Evolutionary conservation across 2,888 invertebrate species (phyloP).

Genomic region (Parasteatoda lunata): DNA sequence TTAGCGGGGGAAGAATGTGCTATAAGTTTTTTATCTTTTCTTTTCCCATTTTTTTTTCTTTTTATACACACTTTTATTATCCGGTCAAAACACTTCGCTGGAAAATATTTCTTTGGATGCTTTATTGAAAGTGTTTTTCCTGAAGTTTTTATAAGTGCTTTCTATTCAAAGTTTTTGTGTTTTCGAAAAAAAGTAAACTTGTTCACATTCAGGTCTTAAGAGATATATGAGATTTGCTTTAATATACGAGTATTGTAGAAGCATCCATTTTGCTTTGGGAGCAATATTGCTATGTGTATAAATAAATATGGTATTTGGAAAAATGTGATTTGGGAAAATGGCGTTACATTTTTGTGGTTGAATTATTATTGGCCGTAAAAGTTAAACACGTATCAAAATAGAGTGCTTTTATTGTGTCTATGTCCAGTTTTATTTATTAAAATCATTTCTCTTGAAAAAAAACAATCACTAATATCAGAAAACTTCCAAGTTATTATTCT

Average conservation of each 20-base stretch:
- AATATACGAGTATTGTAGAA: too few species aligned
- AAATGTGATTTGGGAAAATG: background rate
- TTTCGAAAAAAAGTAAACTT: background rate
- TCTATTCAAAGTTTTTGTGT: conserved; percentile 5
- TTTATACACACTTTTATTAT: conserved; percentile 16
- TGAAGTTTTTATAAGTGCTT: conserved; percentile 10
- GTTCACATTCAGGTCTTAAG: conserved; percentile 3
- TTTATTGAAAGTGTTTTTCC: conserved; percentile 16
- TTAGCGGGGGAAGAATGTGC: background rate
- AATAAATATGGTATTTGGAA: background rate
- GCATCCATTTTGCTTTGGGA: too few species aligned
- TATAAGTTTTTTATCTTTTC: background rate
- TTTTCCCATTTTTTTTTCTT: background rate
- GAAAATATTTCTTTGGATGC: conserved; percentile 2
- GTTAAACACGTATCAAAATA: too few species aligned
- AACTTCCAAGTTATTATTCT: too few species aligned
- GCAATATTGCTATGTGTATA: background rate
- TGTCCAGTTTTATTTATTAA: too few species aligned
- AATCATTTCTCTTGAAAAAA: too few species aligned
- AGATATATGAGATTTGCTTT: background rate
- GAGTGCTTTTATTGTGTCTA: too few species aligned
- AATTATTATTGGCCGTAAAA: background rate
- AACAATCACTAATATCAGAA: too few species aligned
- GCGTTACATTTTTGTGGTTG: background rate
- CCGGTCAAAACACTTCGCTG: conserved; percentile 14